A percentile compares a stretch with the other conserved stretches of the same genome.
Conservation (phyloP, 2,888 invertebrate species). For the Herminia tarsipennalis region DNA sequence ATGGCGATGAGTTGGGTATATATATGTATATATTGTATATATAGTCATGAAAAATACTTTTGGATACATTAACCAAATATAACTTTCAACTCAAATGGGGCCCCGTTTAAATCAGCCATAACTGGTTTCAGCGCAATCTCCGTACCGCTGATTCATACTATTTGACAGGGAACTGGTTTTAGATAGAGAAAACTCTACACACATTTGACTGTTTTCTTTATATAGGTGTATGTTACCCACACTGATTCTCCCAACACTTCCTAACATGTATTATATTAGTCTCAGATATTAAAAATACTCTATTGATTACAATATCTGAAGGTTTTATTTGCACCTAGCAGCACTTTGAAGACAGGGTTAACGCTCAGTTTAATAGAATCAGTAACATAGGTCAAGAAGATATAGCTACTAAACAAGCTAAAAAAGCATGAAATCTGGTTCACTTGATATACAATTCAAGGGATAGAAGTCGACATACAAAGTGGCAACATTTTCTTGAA, state of each 20-base stretch:
- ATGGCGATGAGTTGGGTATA: no score
- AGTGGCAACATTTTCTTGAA: neutral
- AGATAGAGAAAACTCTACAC: conserved; percentile 40
- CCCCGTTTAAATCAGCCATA: conserved; percentile 53
- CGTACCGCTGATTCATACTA: conserved; percentile 46
- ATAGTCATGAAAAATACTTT: conserved; percentile 4
- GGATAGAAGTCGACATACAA: no score
- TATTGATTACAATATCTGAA: conserved; percentile 3
- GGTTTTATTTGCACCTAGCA: conserved; percentile 4
- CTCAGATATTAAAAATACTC: conserved; percentile 8
- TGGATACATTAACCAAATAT: conserved; percentile 18
- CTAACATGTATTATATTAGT: no score
- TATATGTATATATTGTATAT: neutral
- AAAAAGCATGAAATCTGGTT: no score
- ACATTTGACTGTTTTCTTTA: conserved; percentile 21
- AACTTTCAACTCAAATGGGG: conserved; percentile 48
- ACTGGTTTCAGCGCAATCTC: conserved; percentile 59
- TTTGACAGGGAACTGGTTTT: conserved; percentile 52
- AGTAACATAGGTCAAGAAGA: conserved; percentile 18
- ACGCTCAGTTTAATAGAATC: conserved; percentile 15
- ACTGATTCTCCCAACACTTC: conserved; percentile 15
- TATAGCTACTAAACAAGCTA: conserved; percentile 2
- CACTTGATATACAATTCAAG: no score
- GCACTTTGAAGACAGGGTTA: conserved; percentile 1
- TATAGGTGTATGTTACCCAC: conserved; percentile 4